Conservation (phyloP, 2,888 invertebrate genomes). For the Drosophila sordidapex region DNA sequence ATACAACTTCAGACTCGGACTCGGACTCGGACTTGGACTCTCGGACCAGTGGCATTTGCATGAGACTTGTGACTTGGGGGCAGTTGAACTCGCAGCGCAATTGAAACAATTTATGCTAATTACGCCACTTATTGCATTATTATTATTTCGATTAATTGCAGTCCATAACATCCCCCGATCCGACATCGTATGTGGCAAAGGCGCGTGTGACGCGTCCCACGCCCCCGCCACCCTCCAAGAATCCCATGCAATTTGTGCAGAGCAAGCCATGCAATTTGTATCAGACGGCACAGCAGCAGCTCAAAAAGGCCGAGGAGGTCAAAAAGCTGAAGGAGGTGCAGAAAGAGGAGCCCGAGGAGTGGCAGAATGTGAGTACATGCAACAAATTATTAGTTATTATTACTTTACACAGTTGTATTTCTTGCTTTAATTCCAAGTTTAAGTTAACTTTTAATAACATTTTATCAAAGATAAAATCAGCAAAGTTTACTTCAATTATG, state of each 20-base stretch:
- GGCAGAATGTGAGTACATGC: constrained; percentile 92
- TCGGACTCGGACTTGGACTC: constrained; percentile 37
- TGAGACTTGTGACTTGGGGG: constrained; percentile 35
- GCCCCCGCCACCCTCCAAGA: constrained; percentile 93
- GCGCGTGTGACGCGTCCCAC: constrained; percentile 89
- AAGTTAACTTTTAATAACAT: background rate
- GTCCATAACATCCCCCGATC: constrained; percentile 84
- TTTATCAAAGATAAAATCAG: background rate
- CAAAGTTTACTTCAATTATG: background rate
- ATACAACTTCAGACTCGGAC: constrained; percentile 45
- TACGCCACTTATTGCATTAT: constrained; percentile 55
- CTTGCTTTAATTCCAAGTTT: background rate
- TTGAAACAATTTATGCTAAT: constrained; percentile 66
- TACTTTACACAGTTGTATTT: background rate
- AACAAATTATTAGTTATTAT: background rate
- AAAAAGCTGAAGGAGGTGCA: constrained; percentile 92
- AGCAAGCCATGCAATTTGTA: constrained; percentile 95
- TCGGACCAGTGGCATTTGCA: constrained; percentile 57
- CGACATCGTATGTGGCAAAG: constrained; percentile 84
- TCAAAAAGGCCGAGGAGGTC: constrained; percentile 93
- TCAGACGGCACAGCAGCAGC: constrained; percentile 93
- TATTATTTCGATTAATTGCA: constrained; percentile 70
- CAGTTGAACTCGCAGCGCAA: constrained; percentile 42
- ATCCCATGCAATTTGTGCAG: constrained; percentile 95
- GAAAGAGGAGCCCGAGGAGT: constrained; percentile 94